These are phyloP conservation scores for Thelaira solivaga DNA, from an alignment of 2,888 invertebrate genomes.

Conservation along the genomic window DNA sequence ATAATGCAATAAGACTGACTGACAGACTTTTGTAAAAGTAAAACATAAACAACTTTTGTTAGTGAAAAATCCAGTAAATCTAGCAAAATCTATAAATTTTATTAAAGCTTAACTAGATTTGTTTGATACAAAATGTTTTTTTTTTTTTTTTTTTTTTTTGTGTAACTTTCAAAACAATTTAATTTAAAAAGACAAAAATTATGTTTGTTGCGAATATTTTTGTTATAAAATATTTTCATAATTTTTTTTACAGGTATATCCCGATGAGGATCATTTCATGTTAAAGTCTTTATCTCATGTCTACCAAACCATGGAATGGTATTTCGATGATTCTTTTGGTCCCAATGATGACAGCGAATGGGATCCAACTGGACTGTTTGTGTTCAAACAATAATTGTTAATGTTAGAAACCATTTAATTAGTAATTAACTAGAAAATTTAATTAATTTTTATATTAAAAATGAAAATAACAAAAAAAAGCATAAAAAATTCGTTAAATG, in stretches of 20 bases:
- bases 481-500: conserved; percentile 32
- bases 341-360: conserved; percentile 84
- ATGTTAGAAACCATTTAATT: conserved; percentile 61
- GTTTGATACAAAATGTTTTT: too few species aligned
- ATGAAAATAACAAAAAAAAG: conserved; percentile 26
- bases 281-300: conserved; percentile 86
- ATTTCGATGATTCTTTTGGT: conserved; percentile 90
- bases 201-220: too few species aligned
- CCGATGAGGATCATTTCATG: conserved; percentile 89
- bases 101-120: too few species aligned
- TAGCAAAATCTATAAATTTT: too few species aligned
- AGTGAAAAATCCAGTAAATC: too few species aligned
- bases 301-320: conserved; percentile 90
- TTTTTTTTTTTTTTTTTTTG: too few species aligned
- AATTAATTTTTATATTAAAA: conserved; percentile 62
- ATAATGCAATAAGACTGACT: too few species aligned
- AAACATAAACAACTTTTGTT: too few species aligned
- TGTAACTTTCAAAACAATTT: too few species aligned
- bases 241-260: conserved; percentile 83
- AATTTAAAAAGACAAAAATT: too few species aligned
- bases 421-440: conserved; percentile 59
- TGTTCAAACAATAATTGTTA: conserved; percentile 76
- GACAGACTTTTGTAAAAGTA: too few species aligned
- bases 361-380: conserved; percentile 80
- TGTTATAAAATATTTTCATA: too few species aligned